Percentiles rank a stretch among this genome's conserved stretches.
phyloP scores from a whole-genome alignment of 2,797 vertebrate species.

The Apogon talboti region DNA sequence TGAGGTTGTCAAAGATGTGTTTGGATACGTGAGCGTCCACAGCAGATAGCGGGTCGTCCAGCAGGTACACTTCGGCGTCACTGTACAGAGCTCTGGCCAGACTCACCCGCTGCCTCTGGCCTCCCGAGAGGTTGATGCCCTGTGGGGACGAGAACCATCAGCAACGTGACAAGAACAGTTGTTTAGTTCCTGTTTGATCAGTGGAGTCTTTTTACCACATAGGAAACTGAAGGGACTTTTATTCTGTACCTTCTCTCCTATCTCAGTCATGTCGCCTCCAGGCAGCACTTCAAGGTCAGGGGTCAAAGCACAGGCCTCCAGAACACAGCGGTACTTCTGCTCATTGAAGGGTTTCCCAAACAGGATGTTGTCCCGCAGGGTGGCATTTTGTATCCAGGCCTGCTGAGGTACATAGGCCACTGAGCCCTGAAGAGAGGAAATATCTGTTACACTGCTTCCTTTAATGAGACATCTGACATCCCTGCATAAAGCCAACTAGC shows the following conservation, averaged over 20 bases:
- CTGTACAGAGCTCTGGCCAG: constrained; percentile 94
- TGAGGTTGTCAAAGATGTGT: constrained; percentile 96
- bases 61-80: constrained; percentile 88
- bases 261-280: constrained; percentile 94
- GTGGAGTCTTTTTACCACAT: not conserved
- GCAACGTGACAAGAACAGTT: not conserved
- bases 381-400: constrained; percentile 97
- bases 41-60: constrained; percentile 95
- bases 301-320: constrained; percentile 93
- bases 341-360: constrained; percentile 88
- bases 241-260: constrained; percentile 93
- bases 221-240: not conserved
- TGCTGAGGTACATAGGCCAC: constrained; percentile 97
- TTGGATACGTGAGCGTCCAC: constrained; percentile 96
- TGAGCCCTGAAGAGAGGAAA: constrained; percentile 86
- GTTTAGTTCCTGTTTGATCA: not conserved
- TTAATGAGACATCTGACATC: not conserved
- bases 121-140: constrained; percentile 98
- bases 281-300: constrained; percentile 94
- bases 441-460: constrained; percentile 3
- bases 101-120: constrained; percentile 95
- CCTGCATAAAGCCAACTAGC: too few relatives aligned
- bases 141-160: constrained; percentile 53
- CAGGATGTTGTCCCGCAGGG: constrained; percentile 93
- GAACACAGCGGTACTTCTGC: constrained; percentile 86